Percentiles rank a stretch among this genome's conserved stretches.
Conservation (phyloP, 2,888 invertebrate genomes). For the Leptarthrus brevirostris region DNA sequence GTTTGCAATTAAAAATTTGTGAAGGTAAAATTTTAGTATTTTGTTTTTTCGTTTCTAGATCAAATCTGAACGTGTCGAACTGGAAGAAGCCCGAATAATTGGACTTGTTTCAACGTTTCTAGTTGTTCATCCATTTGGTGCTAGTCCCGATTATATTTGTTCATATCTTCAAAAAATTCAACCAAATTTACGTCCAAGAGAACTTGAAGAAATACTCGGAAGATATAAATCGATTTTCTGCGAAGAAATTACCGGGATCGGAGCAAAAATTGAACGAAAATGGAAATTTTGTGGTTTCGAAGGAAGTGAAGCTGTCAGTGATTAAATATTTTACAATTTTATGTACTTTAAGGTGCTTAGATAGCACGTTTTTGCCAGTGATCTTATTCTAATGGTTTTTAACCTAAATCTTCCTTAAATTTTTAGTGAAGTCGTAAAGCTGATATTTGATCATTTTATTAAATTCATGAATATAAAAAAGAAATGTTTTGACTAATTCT, state of each 20-base stretch:
- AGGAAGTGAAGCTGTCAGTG: conserved; percentile 16
- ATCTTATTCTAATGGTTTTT: neutral
- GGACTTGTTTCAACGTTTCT: conserved; percentile 90
- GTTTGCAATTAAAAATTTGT: neutral
- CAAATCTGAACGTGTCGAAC: conserved; percentile 54
- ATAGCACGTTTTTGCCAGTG: neutral
- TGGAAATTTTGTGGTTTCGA: conserved; percentile 82
- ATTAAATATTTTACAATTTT: conserved; percentile 2
- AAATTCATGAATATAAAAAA: neutral
- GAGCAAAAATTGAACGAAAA: conserved; percentile 85
- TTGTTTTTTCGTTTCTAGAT: conserved; percentile 19
- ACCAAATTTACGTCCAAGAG: conserved; percentile 76
- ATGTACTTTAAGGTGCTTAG: neutral
- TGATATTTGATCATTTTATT: neutral
- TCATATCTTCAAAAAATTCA: conserved; percentile 89
- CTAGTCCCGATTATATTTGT: conserved; percentile 89
- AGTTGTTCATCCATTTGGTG: conserved; percentile 89
- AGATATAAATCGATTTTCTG: conserved; percentile 84
- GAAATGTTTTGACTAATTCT: too few species aligned
- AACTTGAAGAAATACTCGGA: conserved; percentile 81
- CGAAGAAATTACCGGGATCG: conserved; percentile 82
- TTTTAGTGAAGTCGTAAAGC: neutral
- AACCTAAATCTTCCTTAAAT: neutral
- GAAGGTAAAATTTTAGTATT: neutral
- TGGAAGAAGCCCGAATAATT: conserved; percentile 78